phyloP scores from a whole-genome alignment of 2,888 invertebrate genomes.

The Melinaea menophilus region DNA sequence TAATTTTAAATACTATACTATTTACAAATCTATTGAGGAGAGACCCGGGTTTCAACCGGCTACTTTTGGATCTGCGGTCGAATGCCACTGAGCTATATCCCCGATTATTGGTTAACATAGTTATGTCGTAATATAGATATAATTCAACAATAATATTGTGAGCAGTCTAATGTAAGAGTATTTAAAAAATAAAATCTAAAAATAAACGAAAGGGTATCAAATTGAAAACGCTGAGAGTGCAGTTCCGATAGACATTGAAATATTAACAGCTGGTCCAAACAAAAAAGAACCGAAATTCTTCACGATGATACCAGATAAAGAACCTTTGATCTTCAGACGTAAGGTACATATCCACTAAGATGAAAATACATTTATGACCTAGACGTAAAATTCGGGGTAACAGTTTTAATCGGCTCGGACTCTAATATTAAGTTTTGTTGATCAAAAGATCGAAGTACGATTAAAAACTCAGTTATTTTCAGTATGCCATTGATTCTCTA shows the following conservation, averaged over 20 bases:
- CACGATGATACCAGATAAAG: constrained; percentile 39
- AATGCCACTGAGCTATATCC: constrained; percentile 1
- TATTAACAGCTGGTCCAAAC: constrained; percentile 28
- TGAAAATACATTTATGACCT: no score
- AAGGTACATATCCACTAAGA: background rate
- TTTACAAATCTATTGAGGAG: background rate
- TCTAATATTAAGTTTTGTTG: no score
- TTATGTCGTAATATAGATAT: background rate
- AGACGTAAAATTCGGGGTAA: no score
- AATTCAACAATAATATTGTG: background rate
- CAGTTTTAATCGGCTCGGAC: no score
- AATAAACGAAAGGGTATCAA: background rate
- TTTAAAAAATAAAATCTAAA: constrained; percentile 9
- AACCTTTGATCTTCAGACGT: constrained; percentile 35
- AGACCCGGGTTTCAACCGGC: constrained; percentile 6
- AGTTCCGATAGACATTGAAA: constrained; percentile 40
- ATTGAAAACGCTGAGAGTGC: constrained; percentile 21
- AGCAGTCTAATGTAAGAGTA: background rate
- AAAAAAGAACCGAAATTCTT: constrained; percentile 27
- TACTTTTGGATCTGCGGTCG: constrained; percentile 21
- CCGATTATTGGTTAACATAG: background rate
- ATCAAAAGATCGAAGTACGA: no score
- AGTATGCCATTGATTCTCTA: no score
- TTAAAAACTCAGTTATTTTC: no score
- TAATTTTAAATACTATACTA: no score